These are phyloP conservation scores for Myzus persicae DNA, from an alignment of 1,140 invertebrate genomes.

Conservation along the genomic window DNA sequence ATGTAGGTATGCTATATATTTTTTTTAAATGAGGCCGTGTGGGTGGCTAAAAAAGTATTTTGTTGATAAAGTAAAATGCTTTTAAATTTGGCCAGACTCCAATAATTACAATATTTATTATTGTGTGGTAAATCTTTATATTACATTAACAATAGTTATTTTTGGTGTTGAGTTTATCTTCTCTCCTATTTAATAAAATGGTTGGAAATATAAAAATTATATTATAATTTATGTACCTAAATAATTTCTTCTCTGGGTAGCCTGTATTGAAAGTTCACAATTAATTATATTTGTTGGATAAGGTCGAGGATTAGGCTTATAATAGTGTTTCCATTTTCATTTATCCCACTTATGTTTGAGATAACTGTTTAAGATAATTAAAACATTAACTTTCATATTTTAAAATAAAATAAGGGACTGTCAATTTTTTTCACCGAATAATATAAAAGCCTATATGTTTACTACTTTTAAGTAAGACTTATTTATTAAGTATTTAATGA, in stretches of 20 bases:
- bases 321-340: background rate
- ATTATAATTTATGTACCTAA: background rate
- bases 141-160: background rate
- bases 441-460: background rate
- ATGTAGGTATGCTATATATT: background rate
- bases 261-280: background rate
- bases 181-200: background rate
- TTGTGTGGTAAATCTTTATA: background rate
- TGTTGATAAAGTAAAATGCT: background rate
- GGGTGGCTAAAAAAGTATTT: background rate
- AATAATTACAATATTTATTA: background rate
- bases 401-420: background rate
- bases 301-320: too few species aligned
- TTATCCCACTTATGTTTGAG: background rate
- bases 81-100: background rate
- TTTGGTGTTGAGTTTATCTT: background rate
- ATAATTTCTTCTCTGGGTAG: background rate
- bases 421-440: background rate
- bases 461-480: background rate
- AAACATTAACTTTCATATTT: background rate
- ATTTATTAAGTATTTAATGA: background rate
- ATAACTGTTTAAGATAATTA: background rate
- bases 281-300: background rate
- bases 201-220: background rate
- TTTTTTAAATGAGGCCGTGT: background rate